These are phyloP conservation scores for Eristalinus aeneus DNA, from an alignment of 2,888 invertebrate genomes.

Conservation along the genomic window DNA sequence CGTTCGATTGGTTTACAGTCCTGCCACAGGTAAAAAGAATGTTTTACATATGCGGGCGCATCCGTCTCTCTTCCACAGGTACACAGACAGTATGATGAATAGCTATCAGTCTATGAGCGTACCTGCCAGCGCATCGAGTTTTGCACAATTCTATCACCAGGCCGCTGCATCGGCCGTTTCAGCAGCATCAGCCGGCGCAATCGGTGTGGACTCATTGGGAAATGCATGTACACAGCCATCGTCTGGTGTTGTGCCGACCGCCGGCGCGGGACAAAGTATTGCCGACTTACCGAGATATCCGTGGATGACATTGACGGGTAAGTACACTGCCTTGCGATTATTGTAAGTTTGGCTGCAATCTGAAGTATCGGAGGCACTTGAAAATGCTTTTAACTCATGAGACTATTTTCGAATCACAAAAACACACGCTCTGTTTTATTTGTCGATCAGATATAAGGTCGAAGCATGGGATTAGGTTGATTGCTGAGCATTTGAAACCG, in stretches of 20 bases:
- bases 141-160: conserved; percentile 95
- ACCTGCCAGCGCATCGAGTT: conserved; percentile 81
- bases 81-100: conserved; percentile 81
- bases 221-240: conserved; percentile 90
- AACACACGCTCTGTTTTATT: neutral
- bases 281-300: conserved; percentile 96
- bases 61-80: conserved; percentile 75
- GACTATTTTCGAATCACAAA: neutral
- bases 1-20: conserved; percentile 46
- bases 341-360: neutral
- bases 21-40: conserved; percentile 9
- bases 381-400: conserved; percentile 11
- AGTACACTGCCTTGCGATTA: conserved; percentile 46
- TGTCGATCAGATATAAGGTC: neutral
- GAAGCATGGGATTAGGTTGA: neutral
- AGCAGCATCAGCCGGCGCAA: conserved; percentile 88
- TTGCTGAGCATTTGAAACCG: neutral
- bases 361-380: conserved; percentile 3
- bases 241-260: conserved; percentile 82
- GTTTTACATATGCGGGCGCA: conserved; percentile 30
- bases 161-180: conserved; percentile 86
- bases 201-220: conserved; percentile 89
- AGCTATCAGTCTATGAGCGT: conserved; percentile 81
- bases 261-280: conserved; percentile 89
- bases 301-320: conserved; percentile 98